phyloP scores from a whole-genome alignment of 2,888 invertebrate genomes.

The Corbicula japonica region DNA sequence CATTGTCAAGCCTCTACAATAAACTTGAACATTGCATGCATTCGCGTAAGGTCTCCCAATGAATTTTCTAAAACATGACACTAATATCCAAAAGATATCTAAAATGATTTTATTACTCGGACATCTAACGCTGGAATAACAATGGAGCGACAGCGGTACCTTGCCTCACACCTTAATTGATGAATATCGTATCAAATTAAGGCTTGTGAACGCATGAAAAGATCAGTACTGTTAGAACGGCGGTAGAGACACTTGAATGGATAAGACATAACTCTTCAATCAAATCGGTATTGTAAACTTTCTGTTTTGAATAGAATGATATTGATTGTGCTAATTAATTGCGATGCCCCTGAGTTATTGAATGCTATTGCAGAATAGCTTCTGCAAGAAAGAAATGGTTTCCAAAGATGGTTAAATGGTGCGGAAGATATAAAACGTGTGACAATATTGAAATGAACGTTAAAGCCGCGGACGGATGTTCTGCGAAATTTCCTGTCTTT shows the following conservation, averaged over 20 bases:
- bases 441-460: conserved; percentile 40
- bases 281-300: conserved; percentile 45
- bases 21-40: conserved; percentile 58
- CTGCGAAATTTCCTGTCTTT: conserved; percentile 57
- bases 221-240: conserved; percentile 26
- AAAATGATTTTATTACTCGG: conserved; percentile 46
- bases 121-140: conserved; percentile 55
- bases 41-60: conserved; percentile 39
- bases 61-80: conserved; percentile 56
- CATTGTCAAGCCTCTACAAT: conserved; percentile 41
- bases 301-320: conserved; percentile 42
- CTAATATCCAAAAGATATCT: conserved; percentile 63
- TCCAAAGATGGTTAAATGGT: conserved; percentile 43
- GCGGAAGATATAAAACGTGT: conserved; percentile 58
- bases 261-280: conserved; percentile 59
- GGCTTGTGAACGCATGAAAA: conserved; percentile 40
- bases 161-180: conserved; percentile 48
- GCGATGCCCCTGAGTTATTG: conserved; percentile 33
- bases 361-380: conserved; percentile 21
- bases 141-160: conserved; percentile 41
- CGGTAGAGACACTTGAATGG: conserved; percentile 46
- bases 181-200: conserved; percentile 50
- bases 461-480: conserved; percentile 47
- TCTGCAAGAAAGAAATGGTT: too few relatives aligned
- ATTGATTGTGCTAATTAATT: conserved; percentile 63